Percentiles rank a stretch among this genome's conserved stretches.
phyloP scores from a whole-genome alignment of 2,113 vertebrate genomes.

The Oncorhynchus kisutch region DNA sequence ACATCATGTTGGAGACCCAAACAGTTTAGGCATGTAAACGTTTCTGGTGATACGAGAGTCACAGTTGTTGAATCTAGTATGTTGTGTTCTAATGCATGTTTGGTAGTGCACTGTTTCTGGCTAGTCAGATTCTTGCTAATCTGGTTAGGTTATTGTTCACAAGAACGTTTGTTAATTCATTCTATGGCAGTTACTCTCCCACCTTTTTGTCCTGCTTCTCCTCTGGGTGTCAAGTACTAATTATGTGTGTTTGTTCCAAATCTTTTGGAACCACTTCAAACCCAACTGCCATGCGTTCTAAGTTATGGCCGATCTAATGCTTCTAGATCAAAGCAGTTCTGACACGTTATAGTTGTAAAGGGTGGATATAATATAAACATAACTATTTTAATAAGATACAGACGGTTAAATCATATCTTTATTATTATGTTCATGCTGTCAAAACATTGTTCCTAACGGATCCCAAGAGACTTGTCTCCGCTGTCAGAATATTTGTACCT shows the following conservation, averaged over 20 bases:
- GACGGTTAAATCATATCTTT: not conserved
- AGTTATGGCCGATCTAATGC: not conserved
- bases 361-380: not conserved
- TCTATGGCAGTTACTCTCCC: not conserved
- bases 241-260: slow-evolving; percentile 32
- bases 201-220: slow-evolving; percentile 22
- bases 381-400: not conserved
- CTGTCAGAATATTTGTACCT: not conserved
- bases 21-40: no score
- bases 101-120: slow-evolving; percentile 17
- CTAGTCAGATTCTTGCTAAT: slow-evolving; percentile 44
- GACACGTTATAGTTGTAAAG: no score
- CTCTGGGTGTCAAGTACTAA: slow-evolving; percentile 14
- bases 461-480: not conserved
- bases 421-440: not conserved
- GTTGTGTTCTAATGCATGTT: slow-evolving; percentile 26
- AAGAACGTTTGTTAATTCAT: slow-evolving; percentile 55
- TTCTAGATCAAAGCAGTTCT: not conserved
- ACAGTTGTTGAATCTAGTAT: no score
- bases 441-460: not conserved
- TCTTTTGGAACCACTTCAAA: slow-evolving; percentile 5
- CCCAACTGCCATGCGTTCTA: slow-evolving; percentile 3
- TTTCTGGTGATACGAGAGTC: no score
- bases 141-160: slow-evolving; percentile 36
- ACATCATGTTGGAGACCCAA: no score